Evolutionary conservation across 2,113 vertebrate species (phyloP).

Genomic region (Astur gentilis): DNA sequence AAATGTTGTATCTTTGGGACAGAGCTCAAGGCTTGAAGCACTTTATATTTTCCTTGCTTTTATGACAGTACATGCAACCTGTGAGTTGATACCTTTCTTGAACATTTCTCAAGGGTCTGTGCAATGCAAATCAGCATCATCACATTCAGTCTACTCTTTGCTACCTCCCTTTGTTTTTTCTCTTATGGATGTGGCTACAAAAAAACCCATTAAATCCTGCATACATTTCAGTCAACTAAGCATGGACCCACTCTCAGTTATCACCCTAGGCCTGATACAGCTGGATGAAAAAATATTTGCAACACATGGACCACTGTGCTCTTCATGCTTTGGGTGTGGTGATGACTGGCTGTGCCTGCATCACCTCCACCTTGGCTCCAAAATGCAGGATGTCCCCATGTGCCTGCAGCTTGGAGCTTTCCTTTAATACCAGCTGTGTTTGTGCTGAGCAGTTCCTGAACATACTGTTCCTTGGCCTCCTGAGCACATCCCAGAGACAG

Average conservation of each 20-base stretch:
- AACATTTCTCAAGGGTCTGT: not conserved
- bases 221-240: accelerated
- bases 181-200: not conserved
- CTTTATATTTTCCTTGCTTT: not conserved
- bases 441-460: not conserved
- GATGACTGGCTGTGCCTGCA: not conserved
- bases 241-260: not conserved
- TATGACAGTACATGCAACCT: not conserved
- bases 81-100: not conserved
- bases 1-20: not conserved
- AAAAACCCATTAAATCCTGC: not conserved
- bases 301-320: not conserved
- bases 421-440: not conserved
- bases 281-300: not conserved
- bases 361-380: not conserved
- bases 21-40: not conserved
- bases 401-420: not conserved
- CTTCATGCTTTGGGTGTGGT: accelerated
- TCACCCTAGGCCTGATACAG: too few species aligned
- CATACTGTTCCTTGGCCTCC: not conserved
- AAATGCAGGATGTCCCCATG: not conserved
- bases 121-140: not conserved
- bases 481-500: not conserved
- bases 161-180: not conserved
- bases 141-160: not conserved